Evolutionary conservation across 2,888 invertebrate species (phyloP).

Genomic region (Acronicta psi): DNA sequence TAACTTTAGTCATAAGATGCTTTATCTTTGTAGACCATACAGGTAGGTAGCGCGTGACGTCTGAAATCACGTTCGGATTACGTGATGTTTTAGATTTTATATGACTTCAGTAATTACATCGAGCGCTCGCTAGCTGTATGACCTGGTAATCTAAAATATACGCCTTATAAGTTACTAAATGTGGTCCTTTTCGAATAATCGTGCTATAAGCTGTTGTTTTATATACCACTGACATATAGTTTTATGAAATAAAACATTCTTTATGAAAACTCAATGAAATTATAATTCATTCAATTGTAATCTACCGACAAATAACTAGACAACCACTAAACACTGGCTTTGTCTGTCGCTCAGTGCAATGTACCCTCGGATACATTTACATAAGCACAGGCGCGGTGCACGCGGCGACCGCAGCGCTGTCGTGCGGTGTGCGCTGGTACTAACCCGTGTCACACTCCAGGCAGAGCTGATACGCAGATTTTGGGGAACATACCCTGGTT

Average conservation of each 20-base stretch:
- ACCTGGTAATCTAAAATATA: too few species aligned
- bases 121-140: constrained; percentile 20
- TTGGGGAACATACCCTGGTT: background rate
- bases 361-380: constrained; percentile 13
- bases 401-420: constrained; percentile 29
- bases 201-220: too few species aligned
- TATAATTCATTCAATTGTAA: too few species aligned
- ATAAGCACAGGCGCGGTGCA: constrained; percentile 10
- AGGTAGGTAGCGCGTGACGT: constrained; percentile 8
- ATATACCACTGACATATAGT: too few species aligned
- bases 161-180: too few species aligned
- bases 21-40: constrained; percentile 34
- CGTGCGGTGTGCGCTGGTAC: constrained; percentile 23
- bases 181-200: too few species aligned
- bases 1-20: constrained; percentile 28
- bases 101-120: constrained; percentile 20
- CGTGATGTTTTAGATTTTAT: constrained; percentile 26
- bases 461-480: constrained; percentile 12
- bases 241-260: too few species aligned
- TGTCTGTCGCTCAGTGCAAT: background rate
- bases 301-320: too few species aligned
- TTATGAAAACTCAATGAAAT: too few species aligned
- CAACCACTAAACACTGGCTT: too few species aligned
- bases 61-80: constrained; percentile 28
- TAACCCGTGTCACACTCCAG: constrained; percentile 5